Evolutionary conservation across 2,113 vertebrate species (phyloP).

Genomic region (Stegastes partitus): DNA sequence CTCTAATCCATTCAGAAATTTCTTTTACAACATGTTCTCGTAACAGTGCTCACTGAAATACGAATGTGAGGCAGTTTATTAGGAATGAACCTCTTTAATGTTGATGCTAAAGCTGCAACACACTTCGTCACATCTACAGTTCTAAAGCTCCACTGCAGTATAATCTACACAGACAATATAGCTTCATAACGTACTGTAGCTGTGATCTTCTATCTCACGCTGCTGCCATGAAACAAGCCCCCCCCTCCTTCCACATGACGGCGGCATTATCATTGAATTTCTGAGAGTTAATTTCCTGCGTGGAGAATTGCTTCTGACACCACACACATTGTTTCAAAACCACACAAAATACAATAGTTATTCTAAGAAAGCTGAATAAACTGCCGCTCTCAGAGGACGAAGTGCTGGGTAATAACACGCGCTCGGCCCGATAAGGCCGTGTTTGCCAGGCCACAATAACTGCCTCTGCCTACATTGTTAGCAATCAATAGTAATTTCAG

Average conservation of each 20-base stretch:
- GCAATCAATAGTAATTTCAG: constrained; percentile 65
- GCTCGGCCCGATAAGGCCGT: constrained; percentile 5
- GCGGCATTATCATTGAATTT: constrained; percentile 26
- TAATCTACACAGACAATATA: not conserved
- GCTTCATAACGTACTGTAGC: constrained; percentile 6
- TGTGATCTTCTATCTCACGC: constrained; percentile 10
- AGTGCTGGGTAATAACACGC: constrained; percentile 34
- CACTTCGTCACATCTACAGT: no score
- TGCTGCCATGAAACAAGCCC: not conserved
- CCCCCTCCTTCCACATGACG: no score
- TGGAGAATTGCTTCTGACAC: constrained; percentile 9
- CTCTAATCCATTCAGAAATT: not conserved
- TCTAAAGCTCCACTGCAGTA: no score
- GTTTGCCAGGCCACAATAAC: constrained; percentile 13
- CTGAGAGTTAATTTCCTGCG: constrained; percentile 54
- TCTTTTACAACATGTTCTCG: not conserved
- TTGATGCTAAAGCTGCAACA: no score
- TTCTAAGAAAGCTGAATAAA: constrained; percentile 4
- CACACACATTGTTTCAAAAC: constrained; percentile 15
- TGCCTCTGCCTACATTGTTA: constrained; percentile 16
- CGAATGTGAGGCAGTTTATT: not conserved
- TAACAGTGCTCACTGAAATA: not conserved
- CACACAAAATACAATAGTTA: not conserved
- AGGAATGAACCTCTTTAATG: no score
- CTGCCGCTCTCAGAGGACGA: constrained; percentile 10